phyloP scores from a whole-genome alignment of 2,888 invertebrate species.

The Tenthredo amoena region DNA sequence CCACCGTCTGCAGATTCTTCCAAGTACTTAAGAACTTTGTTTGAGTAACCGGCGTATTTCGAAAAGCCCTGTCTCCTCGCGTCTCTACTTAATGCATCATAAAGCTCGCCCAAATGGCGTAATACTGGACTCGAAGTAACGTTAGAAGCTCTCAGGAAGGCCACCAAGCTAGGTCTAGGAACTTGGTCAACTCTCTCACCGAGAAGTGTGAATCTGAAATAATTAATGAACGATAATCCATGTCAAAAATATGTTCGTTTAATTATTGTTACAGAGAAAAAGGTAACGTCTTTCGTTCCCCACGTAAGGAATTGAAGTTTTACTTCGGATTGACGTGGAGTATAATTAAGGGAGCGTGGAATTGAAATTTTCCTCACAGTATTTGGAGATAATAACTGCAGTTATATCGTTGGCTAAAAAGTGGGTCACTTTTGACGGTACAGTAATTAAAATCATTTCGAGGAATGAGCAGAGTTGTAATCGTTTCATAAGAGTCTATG shows the following conservation, averaged over 20 bases:
- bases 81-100: slow-evolving; percentile 84
- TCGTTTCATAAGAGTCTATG: slow-evolving; percentile 25
- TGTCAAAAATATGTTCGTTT: not conserved
- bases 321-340: not conserved
- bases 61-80: slow-evolving; percentile 83
- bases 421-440: slow-evolving; percentile 31
- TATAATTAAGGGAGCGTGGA: not conserved
- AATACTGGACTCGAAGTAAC: slow-evolving; percentile 82
- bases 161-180: slow-evolving; percentile 71
- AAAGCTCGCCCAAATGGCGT: slow-evolving; percentile 81
- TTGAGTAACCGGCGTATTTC: slow-evolving; percentile 83
- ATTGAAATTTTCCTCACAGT: not conserved
- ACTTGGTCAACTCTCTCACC: slow-evolving; percentile 73
- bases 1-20: slow-evolving; percentile 81
- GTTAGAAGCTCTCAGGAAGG: slow-evolving; percentile 78
- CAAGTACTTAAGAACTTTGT: slow-evolving; percentile 80
- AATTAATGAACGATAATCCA: not conserved
- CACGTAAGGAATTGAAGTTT: not conserved
- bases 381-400: not conserved
- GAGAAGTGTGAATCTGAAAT: slow-evolving; percentile 68
- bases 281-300: not conserved
- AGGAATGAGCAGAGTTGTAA: not conserved
- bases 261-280: not conserved
- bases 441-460: not conserved
- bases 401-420: not conserved